These are phyloP conservation scores for Pangasius larnaudii DNA, from an alignment of 2,797 vertebrate species.

Conservation along the genomic window DNA sequence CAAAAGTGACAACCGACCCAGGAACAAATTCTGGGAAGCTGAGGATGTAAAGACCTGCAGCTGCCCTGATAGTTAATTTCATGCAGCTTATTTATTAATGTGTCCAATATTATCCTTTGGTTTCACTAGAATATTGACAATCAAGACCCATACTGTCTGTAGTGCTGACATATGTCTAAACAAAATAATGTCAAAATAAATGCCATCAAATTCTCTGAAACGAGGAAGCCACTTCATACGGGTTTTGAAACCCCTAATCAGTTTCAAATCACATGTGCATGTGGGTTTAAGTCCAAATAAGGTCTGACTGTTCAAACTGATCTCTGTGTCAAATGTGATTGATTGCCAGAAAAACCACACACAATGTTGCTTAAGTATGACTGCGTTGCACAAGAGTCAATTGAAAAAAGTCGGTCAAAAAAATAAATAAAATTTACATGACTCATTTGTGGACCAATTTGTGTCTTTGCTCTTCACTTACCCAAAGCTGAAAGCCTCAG, in stretches of 20 bases:
- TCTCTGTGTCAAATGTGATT: too few species aligned
- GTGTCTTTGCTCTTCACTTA: slow-evolving; percentile 53
- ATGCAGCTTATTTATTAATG: neutral
- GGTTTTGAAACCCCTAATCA: neutral
- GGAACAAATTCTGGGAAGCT: neutral
- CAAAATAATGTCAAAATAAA: too few species aligned
- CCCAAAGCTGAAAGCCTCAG: slow-evolving; percentile 88
- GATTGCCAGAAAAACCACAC: too few species aligned
- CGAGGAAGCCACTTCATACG: neutral
- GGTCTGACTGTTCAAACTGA: neutral
- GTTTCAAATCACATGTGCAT: neutral
- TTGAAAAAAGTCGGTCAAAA: neutral
- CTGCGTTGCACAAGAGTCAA: neutral
- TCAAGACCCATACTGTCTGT: too few species aligned
- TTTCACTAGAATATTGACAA: neutral
- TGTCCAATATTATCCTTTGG: neutral
- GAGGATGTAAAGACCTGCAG: neutral
- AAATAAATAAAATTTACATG: neutral
- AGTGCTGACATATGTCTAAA: neutral
- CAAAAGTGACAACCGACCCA: neutral
- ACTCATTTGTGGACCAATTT: neutral
- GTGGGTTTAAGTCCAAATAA: neutral
- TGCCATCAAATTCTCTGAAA: neutral
- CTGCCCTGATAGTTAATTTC: neutral
- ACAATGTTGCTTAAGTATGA: neutral